Evolutionary conservation across 2,113 vertebrate species (phyloP), one percentile per base, ranked within the genome.

Genomic region (Hystrix brachyura): DNA sequence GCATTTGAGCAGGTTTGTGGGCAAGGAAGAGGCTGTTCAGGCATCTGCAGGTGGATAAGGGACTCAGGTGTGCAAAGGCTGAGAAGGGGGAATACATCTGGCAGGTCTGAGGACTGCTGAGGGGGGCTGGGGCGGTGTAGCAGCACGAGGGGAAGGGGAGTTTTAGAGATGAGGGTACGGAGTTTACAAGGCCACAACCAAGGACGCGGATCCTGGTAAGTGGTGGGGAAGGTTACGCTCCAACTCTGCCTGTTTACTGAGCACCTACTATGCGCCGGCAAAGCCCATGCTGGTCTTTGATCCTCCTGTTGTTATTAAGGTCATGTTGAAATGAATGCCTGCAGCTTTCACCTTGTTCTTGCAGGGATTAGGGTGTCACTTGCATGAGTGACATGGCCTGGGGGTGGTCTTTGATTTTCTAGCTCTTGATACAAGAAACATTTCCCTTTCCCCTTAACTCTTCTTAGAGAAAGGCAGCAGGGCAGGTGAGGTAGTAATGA

Each of bases 281-380:
- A 43, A 81, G 74, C 11, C 18, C 74, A 43, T 2, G 5, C 0
- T 21, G 17, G 55, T 32, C 90, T 32, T 12, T 60, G 65, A 82
- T 21, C 7, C 25, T 64, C 55, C 1, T 0, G 19, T 9, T 15
- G 71, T 85, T 21, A 27, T 21, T 9, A 46, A 38, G 55, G 4
- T 5, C 32, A 53, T 0, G 21, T 0, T 17, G 64, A 46, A 19
- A 32, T 1, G 7, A 59, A 51, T 3, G 34, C 18, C 25, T n/a
- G 38, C 18, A 10, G 46, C 17, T 55, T 53, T 27, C 25, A 25
- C 21, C 55, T 7, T 48, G 38, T 46, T 64, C 23, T n/a, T 9
- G 38, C 14, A n/a, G 76, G 23, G 80, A 85, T 17, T 6, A 46
- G 57, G 55, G 79, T 6, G 65, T 38, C 48, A 51, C 76, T 10